Conservation (phyloP, 2,113 vertebrate genomes). For the Cichladusa arquata region DNA sequence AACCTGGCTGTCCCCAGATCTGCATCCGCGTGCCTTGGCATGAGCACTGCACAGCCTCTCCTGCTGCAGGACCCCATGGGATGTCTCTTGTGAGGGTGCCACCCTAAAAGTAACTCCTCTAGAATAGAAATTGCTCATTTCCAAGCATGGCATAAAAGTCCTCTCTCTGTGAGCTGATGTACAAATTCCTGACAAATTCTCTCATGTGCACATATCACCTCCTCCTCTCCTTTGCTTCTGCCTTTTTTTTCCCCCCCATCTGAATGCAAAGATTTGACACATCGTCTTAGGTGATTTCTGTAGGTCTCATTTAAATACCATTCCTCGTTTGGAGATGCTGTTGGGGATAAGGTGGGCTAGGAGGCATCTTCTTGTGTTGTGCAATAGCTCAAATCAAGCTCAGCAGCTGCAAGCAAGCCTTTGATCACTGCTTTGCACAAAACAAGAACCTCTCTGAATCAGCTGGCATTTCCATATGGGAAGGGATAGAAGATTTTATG, state of each 20-base stretch:
- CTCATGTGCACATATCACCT: neutral
- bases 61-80: neutral
- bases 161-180: neutral
- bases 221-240: neutral
- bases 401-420: neutral
- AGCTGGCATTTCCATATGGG: neutral
- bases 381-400: neutral
- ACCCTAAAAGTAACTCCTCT: neutral
- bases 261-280: neutral
- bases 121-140: neutral
- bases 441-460: neutral
- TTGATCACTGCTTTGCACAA: neutral
- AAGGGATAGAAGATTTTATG: neutral
- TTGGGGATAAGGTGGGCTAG: neutral
- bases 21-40: neutral
- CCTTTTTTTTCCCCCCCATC: neutral
- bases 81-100: neutral
- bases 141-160: neutral
- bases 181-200: neutral
- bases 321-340: neutral
- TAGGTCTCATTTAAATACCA: neutral
- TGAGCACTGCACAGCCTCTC: neutral
- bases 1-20: rapidly evolving
- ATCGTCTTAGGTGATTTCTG: neutral
- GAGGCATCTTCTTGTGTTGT: neutral